These are phyloP conservation scores for Tenebrio molitor DNA, from an alignment of 1,140 invertebrate species.

Conservation along the genomic window DNA sequence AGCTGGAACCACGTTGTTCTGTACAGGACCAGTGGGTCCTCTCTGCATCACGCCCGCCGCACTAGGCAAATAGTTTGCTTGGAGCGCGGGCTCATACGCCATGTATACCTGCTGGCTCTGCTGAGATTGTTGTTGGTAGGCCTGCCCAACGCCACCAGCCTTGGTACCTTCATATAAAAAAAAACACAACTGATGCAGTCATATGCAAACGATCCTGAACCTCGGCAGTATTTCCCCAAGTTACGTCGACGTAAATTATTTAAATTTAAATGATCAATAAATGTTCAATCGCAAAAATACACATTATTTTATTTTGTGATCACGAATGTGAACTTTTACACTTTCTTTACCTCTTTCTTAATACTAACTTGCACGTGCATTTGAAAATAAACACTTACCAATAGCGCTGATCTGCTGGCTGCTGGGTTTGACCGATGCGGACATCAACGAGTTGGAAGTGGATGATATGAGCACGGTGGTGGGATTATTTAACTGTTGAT, in stretches of 20 bases:
- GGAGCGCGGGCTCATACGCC: conserved; percentile 63
- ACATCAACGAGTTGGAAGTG: conserved; percentile 90
- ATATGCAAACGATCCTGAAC: too few species aligned
- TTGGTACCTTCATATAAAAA: conserved; percentile 61
- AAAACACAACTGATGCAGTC: too few species aligned
- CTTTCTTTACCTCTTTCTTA: too few species aligned
- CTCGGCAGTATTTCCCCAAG: too few species aligned
- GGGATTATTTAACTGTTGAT: conserved; percentile 85
- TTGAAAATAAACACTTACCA: conserved; percentile 67
- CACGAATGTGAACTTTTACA: too few species aligned
- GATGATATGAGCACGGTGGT: conserved; percentile 92
- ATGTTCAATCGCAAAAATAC: too few species aligned
- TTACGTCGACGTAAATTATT: too few species aligned
- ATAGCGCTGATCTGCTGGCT: conserved; percentile 87
- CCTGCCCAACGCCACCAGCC: conserved; percentile 64
- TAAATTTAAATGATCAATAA: too few species aligned
- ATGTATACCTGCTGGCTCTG: conserved; percentile 65
- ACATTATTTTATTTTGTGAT: too few species aligned
- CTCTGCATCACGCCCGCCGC: conserved; percentile 65
- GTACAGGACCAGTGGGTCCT: conserved; percentile 60
- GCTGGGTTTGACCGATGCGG: conserved; percentile 88
- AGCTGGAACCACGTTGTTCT: conserved; percentile 64
- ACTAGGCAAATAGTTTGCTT: conserved; percentile 63
- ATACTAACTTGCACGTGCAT: too few species aligned
- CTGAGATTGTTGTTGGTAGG: conserved; percentile 65